phyloP scores from a whole-genome alignment of 2,113 vertebrate genomes.

The Neopipo cinnamomea region DNA sequence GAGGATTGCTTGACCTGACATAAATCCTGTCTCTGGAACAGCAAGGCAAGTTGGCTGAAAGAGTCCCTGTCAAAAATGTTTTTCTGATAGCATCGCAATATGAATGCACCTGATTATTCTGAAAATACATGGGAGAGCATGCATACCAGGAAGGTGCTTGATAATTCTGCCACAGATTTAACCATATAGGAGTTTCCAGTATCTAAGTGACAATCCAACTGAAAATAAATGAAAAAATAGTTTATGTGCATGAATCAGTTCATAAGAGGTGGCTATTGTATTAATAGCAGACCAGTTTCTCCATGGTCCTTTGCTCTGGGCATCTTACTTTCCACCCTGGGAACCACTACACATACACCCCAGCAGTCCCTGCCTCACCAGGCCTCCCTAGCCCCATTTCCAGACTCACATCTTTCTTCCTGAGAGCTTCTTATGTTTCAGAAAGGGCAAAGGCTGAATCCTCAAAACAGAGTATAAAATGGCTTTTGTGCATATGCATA shows the following conservation, averaged over 20 bases:
- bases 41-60: not conserved
- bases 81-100: not conserved
- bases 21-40: not conserved
- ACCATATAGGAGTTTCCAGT: not conserved
- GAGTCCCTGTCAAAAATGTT: not conserved
- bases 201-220: not conserved
- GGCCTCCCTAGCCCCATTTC: not conserved
- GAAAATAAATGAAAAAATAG: not conserved
- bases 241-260: not conserved
- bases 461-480: not conserved
- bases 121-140: not conserved
- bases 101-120: not conserved
- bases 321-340: not conserved
- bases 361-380: not conserved
- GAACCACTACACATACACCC: accelerated
- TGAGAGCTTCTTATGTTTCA: not conserved
- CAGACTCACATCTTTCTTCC: not conserved
- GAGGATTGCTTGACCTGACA: slow-evolving; percentile 6
- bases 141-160: not conserved
- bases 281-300: not conserved
- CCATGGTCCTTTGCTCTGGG: not conserved
- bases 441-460: not conserved
- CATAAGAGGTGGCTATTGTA: not conserved
- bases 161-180: not conserved
- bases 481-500: not conserved